phyloP scores from a whole-genome alignment of 2,797 vertebrate species.

The Euthynnus affinis region DNA sequence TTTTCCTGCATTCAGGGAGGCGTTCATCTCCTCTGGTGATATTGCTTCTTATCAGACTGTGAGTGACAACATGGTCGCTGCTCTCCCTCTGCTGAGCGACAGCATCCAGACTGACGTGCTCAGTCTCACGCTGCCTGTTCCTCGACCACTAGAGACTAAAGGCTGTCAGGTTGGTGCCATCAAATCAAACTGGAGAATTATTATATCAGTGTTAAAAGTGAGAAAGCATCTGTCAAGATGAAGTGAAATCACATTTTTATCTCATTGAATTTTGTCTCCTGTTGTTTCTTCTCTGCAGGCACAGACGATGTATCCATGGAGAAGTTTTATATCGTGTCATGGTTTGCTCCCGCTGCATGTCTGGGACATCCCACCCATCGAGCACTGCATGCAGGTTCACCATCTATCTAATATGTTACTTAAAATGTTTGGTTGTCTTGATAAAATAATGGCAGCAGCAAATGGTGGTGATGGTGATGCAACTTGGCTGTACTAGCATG shows the following conservation, averaged over 20 bases:
- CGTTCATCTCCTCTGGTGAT: conserved; percentile 82
- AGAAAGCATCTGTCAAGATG: not conserved
- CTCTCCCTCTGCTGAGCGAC: conserved; percentile 77
- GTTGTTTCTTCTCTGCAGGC: conserved; percentile 68
- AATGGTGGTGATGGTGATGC: too few species aligned
- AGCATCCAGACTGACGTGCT: conserved; percentile 61
- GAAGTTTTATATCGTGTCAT: conserved; percentile 81
- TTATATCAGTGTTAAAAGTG: not conserved
- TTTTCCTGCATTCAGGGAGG: conserved; percentile 58
- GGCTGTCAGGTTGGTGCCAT: conserved; percentile 67
- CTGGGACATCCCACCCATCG: conserved; percentile 79
- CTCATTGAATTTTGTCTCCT: not conserved
- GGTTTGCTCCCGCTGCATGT: conserved; percentile 80
- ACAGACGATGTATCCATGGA: conserved; percentile 84
- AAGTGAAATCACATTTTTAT: too few species aligned
- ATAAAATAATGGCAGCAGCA: too few species aligned
- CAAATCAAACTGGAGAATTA: not conserved
- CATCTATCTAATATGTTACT: not conserved
- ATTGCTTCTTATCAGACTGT: conserved; percentile 78
- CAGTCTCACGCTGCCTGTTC: conserved; percentile 78
- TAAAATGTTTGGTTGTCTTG: not conserved
- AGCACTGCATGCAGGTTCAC: conserved; percentile 85
- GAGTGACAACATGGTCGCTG: conserved; percentile 78
- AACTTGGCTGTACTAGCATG: too few species aligned
- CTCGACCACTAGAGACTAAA: conserved; percentile 78